Percentiles rank a stretch among this genome's conserved stretches.
Evolutionary conservation across 2,797 vertebrate species (phyloP).

Genomic region (Rhincodon typus): DNA sequence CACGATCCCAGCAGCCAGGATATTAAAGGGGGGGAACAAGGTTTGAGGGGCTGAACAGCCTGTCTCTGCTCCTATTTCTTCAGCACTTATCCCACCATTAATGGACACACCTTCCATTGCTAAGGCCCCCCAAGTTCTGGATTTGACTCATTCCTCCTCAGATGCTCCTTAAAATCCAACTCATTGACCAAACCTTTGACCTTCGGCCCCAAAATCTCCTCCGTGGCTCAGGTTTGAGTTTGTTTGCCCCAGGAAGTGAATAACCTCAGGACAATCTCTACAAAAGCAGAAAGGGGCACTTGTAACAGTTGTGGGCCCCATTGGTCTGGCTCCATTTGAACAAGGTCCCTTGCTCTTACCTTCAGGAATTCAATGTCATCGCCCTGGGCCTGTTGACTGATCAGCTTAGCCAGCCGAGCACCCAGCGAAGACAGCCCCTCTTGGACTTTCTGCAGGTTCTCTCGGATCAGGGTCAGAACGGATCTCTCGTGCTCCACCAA

Average conservation of each 20-base stretch:
- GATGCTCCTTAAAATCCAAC: too few species aligned
- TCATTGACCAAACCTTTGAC: too few species aligned
- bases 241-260: too few species aligned
- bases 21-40: too few species aligned
- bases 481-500: not conserved
- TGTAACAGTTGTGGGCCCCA: too few species aligned
- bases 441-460: not conserved
- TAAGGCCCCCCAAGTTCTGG: not conserved
- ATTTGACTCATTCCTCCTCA: too few species aligned
- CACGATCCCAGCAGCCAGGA: not conserved
- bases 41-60: not conserved
- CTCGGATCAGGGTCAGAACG: not conserved
- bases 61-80: too few species aligned
- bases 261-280: too few species aligned
- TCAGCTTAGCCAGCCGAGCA: not conserved
- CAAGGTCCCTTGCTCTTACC: not conserved
- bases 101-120: too few species aligned
- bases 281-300: too few species aligned
- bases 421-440: not conserved
- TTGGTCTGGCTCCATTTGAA: too few species aligned
- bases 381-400: not conserved
- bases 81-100: not conserved
- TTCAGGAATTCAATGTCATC: not conserved
- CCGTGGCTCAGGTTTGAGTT: not conserved
- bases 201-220: not conserved